Percentiles rank a stretch among this genome's conserved stretches.
Conservation (phyloP, 2,888 invertebrate species). For the Pammene aurita region DNA sequence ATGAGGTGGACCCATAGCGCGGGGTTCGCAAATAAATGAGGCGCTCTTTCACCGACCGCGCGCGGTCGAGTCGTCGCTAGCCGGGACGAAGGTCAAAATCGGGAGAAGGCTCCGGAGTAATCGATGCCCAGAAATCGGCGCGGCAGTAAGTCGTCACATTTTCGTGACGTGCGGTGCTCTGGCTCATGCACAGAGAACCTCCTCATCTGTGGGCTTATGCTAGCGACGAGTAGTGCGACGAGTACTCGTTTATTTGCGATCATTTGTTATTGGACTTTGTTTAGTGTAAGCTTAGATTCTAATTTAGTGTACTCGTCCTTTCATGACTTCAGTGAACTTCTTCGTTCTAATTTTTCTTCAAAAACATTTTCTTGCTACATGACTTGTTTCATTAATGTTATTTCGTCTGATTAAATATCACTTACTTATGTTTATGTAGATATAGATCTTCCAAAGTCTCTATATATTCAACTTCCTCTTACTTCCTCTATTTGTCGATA, state of each 20-base stretch:
- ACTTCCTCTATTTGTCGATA: neutral
- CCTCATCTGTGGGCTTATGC: constrained; percentile 43
- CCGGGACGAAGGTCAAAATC: constrained; percentile 43
- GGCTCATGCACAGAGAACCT: no score
- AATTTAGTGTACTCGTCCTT: constrained; percentile 70
- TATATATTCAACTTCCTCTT: neutral
- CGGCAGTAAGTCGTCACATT: constrained; percentile 11
- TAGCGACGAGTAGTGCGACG: constrained; percentile 71
- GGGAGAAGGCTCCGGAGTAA: constrained; percentile 23
- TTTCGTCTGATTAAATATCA: neutral
- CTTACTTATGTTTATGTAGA: no score
- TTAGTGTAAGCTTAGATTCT: constrained; percentile 65
- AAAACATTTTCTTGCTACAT: constrained; percentile 13
- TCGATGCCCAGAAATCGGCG: neutral
- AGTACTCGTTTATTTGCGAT: constrained; percentile 80
- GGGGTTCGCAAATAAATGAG: constrained; percentile 83
- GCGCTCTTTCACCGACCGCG: constrained; percentile 76
- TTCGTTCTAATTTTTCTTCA: constrained; percentile 41
- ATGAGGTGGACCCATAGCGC: constrained; percentile 91
- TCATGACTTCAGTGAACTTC: constrained; percentile 44
- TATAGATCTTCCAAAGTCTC: no score
- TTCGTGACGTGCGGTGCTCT: constrained; percentile 21
- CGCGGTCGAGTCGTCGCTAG: constrained; percentile 76
- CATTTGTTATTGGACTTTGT: constrained; percentile 67
- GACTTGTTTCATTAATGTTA: neutral